Evolutionary conservation across 2,888 invertebrate genomes (phyloP).

Genomic region (Drosophila pseudotakahashii): DNA sequence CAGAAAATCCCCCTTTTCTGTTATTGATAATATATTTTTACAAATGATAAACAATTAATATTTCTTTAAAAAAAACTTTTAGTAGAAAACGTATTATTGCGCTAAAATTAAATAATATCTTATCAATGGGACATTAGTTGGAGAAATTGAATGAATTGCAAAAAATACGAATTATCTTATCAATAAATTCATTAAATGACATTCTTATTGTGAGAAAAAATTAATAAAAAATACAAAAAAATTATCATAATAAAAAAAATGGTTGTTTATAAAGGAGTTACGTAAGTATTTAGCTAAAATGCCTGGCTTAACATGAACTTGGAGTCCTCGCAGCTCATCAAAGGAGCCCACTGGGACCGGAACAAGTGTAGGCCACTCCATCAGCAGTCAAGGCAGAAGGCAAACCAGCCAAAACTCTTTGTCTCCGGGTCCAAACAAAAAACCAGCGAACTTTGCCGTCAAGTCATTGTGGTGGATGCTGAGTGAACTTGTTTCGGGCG

Average conservation of each 20-base stretch:
- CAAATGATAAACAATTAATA: background rate
- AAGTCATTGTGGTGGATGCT: conserved; percentile 68
- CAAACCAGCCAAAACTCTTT: conserved; percentile 38
- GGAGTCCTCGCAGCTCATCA: conserved; percentile 6
- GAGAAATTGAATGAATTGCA: background rate
- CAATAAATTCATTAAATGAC: background rate
- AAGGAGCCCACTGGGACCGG: conserved; percentile 8
- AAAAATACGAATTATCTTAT: background rate
- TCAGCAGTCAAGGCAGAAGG: conserved; percentile 47
- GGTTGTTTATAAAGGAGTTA: background rate
- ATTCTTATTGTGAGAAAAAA: background rate
- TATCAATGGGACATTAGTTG: background rate
- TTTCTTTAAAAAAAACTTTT: no score
- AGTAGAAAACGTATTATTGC: background rate
- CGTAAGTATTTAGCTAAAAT: background rate
- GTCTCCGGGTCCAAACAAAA: conserved; percentile 47
- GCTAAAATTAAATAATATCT: conserved; percentile 2
- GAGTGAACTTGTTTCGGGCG: conserved; percentile 6
- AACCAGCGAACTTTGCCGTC: conserved; percentile 74
- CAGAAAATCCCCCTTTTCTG: background rate
- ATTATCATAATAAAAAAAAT: no score
- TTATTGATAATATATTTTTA: background rate
- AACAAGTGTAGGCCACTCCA: conserved; percentile 69
- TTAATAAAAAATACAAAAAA: background rate
- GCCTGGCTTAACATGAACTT: background rate